Conservation (phyloP, 1,140 invertebrate genomes). For the Paralvinella palmiformis region DNA sequence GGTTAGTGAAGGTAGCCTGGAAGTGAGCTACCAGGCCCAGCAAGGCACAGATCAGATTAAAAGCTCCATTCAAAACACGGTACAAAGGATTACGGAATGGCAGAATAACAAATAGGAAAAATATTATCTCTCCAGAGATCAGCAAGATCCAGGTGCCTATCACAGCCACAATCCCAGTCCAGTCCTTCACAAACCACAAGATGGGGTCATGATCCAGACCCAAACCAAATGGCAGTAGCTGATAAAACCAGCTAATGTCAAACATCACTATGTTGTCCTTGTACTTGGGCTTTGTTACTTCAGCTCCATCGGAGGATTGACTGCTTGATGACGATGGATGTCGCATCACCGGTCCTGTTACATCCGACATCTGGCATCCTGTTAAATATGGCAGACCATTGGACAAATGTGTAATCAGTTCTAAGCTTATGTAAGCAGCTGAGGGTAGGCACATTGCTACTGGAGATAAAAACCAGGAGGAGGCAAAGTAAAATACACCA, state of each 20-base stretch:
- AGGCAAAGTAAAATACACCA: too few species aligned
- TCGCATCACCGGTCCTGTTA: too few species aligned
- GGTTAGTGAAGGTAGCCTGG: constrained; percentile 15
- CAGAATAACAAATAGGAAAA: constrained; percentile 16
- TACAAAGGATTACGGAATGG: not conserved
- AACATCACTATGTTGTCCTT: not conserved
- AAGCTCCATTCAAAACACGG: not conserved
- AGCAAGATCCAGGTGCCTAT: constrained; percentile 19
- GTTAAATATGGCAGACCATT: too few species aligned
- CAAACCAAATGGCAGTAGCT: not conserved
- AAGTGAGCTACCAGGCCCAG: constrained; percentile 15
- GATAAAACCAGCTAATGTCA: not conserved
- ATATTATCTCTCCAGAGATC: constrained; percentile 9
- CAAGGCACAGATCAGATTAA: constrained; percentile 8
- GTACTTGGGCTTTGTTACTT: too few species aligned
- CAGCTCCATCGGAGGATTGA: too few species aligned
- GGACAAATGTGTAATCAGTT: too few species aligned
- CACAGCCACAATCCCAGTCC: not conserved
- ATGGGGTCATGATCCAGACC: not conserved
- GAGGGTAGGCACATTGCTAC: too few species aligned
- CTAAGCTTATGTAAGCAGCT: too few species aligned
- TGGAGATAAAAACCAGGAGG: too few species aligned
- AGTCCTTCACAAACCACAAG: constrained; percentile 2
- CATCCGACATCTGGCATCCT: too few species aligned
- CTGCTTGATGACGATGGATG: too few species aligned